Evolutionary conservation across 2,113 vertebrate species (phyloP).

Genomic region (Alces alces): DNA sequence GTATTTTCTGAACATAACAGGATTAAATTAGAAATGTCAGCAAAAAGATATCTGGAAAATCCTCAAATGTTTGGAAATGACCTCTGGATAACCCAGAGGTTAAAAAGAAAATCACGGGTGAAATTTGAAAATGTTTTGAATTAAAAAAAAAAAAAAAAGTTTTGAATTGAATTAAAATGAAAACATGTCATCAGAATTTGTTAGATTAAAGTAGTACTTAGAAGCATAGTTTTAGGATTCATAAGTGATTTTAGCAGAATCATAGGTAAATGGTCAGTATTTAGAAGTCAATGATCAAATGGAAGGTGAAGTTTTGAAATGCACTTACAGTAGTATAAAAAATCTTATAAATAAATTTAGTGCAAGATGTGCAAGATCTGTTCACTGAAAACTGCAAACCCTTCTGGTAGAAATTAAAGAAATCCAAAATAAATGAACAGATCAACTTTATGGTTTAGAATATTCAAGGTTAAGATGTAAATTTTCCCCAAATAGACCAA

Average conservation of each 20-base stretch:
- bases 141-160: no score
- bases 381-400: neutral
- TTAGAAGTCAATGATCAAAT: neutral
- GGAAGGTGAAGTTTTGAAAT: neutral
- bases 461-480: neutral
- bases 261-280: neutral
- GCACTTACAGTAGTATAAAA: neutral
- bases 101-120: neutral
- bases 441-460: neutral
- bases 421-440: neutral
- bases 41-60: neutral
- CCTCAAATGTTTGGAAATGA: neutral
- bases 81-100: neutral
- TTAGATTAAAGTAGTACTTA: neutral
- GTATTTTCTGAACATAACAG: neutral
- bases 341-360: neutral
- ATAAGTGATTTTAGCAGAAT: neutral
- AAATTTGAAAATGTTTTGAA: neutral
- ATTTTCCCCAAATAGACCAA: neutral
- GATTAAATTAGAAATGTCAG: neutral
- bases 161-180: neutral
- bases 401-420: neutral
- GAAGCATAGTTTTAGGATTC: neutral
- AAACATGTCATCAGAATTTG: neutral
- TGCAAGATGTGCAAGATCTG: neutral